Percentiles rank a stretch among this genome's conserved stretches.
These are phyloP conservation scores for Anarsia innoxiella DNA, from an alignment of 2,888 invertebrate genomes.

Conservation along the genomic window DNA sequence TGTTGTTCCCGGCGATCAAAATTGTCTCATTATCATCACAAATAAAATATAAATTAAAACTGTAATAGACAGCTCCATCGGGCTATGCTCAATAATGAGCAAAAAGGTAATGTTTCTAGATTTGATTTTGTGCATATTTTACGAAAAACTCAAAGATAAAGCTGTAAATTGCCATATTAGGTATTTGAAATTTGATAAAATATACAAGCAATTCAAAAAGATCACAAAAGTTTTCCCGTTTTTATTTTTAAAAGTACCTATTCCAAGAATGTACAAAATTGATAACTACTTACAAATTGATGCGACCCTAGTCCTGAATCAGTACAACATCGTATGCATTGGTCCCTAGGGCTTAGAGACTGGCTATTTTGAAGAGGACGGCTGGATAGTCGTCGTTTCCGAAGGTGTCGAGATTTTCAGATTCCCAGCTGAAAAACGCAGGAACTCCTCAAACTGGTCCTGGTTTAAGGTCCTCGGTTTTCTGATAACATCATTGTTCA, in stretches of 20 bases:
- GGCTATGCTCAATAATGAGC: no score
- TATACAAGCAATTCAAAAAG: no score
- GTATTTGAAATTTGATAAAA: no score
- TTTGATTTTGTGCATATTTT: no score
- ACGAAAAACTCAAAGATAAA: no score
- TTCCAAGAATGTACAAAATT: no score
- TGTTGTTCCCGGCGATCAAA: neutral
- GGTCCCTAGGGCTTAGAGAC: conserved; percentile 71
- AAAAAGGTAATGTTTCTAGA: no score
- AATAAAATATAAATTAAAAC: conserved; percentile 8
- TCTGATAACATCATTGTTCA: conserved; percentile 53
- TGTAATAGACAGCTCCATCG: conserved; percentile 45
- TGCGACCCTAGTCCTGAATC: no score
- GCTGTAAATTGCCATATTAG: no score
- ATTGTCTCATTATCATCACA: neutral
- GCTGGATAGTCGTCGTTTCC: conserved; percentile 75
- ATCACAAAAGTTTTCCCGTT: no score
- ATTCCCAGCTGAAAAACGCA: conserved; percentile 76
- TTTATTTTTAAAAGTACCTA: no score
- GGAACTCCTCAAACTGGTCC: conserved; percentile 78
- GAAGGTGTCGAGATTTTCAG: conserved; percentile 78
- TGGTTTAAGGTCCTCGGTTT: conserved; percentile 79
- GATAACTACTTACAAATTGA: no score
- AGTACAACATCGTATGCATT: conserved; percentile 51
- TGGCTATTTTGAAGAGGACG: conserved; percentile 78